Conservation (phyloP, 2,888 invertebrate species). For the Archips crataeganus region DNA sequence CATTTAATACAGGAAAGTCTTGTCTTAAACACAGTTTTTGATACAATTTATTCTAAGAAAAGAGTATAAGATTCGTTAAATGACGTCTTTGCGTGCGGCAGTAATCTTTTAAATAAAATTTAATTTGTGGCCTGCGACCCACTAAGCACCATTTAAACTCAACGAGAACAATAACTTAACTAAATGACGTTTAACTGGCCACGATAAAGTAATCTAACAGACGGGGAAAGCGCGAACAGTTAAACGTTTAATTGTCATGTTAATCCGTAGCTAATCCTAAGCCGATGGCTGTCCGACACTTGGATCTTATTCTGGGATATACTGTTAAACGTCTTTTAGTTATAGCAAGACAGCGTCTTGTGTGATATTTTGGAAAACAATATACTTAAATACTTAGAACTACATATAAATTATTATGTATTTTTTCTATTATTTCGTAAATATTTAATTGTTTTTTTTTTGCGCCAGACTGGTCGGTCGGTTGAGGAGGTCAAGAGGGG, state of each 20-base stretch:
- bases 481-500: too few relatives aligned
- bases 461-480: too few relatives aligned
- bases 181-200: constrained; percentile 25
- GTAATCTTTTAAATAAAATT: not conserved
- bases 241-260: constrained; percentile 34
- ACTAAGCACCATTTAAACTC: constrained; percentile 2
- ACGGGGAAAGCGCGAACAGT: constrained; percentile 33
- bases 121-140: not conserved
- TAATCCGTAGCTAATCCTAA: constrained; percentile 36
- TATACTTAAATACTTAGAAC: too few relatives aligned
- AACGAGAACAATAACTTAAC: constrained; percentile 31
- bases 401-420: too few relatives aligned
- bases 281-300: constrained; percentile 27
- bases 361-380: too few relatives aligned
- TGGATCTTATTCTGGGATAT: constrained; percentile 20
- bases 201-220: constrained; percentile 34
- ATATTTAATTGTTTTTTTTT: too few relatives aligned
- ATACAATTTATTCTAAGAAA: too few relatives aligned
- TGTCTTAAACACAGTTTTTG: too few relatives aligned
- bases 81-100: too few relatives aligned
- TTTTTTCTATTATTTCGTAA: too few relatives aligned
- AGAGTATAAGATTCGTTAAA: too few relatives aligned
- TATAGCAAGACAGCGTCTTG: not conserved
- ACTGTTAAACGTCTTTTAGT: not conserved
- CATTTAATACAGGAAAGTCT: too few relatives aligned